phyloP scores from a whole-genome alignment of 1,140 invertebrate species.

The Doryteuthis pealeii region DNA sequence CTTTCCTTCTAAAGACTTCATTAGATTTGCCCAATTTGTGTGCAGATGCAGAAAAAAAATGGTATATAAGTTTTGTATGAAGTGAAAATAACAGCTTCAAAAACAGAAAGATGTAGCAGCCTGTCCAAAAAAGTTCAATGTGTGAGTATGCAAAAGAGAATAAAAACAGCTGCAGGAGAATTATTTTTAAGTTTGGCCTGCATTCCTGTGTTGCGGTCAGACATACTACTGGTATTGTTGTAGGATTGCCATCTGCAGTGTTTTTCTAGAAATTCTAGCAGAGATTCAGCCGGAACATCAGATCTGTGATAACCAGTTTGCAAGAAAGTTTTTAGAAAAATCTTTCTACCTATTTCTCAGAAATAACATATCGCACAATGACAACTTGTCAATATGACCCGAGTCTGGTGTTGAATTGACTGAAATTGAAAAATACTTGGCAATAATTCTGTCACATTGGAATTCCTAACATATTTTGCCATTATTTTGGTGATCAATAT shows the following conservation, averaged over 20 bases:
- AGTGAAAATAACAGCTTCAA: not conserved
- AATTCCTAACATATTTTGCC: slow-evolving; percentile 15
- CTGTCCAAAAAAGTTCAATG: not conserved
- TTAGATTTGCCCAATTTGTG: slow-evolving; percentile 12
- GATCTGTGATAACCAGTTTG: not conserved
- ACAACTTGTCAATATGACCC: not conserved
- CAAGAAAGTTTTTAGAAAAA: slow-evolving; percentile 18
- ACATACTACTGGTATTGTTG: not conserved
- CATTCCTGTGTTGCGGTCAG: slow-evolving; percentile 3
- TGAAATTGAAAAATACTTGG: slow-evolving; percentile 13
- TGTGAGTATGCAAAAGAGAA: not conserved
- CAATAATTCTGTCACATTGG: not conserved
- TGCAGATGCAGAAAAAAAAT: not conserved
- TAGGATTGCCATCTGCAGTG: not conserved
- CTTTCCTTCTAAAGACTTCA: not conserved
- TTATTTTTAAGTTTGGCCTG: not conserved
- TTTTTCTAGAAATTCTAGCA: slow-evolving; percentile 7
- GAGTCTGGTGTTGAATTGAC: slow-evolving; percentile 16
- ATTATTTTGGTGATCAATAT: slow-evolving; percentile 6
- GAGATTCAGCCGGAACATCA: not conserved
- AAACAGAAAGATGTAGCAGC: not conserved
- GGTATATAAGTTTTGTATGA: not conserved
- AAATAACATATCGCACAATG: slow-evolving; percentile 11
- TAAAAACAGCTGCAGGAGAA: not conserved
- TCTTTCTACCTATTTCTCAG: slow-evolving; percentile 11